Evolutionary conservation across 2,888 invertebrate genomes (phyloP).

Genomic region (Dicyrtomina minuta): DNA sequence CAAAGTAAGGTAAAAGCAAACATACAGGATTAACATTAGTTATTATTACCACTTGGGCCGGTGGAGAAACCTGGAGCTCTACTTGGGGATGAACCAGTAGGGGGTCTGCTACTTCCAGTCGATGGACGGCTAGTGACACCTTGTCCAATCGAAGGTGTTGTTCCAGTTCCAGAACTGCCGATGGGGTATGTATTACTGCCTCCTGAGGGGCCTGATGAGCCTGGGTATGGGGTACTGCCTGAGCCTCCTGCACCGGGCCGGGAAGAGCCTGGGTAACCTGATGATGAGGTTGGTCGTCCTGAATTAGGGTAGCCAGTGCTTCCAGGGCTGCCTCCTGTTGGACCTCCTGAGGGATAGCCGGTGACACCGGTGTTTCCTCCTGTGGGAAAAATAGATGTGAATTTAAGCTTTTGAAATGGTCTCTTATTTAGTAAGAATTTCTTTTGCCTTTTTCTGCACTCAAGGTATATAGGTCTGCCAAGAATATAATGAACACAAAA

Average conservation of each 20-base stretch:
- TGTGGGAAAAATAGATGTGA: too few relatives aligned
- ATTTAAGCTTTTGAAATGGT: too few relatives aligned
- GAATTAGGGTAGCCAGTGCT: slow-evolving; percentile 21
- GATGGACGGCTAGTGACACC: slow-evolving; percentile 8
- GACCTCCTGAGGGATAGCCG: not conserved
- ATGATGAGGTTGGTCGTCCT: not conserved
- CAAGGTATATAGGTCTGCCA: too few relatives aligned
- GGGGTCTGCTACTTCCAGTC: not conserved
- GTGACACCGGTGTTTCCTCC: not conserved
- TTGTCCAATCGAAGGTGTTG: slow-evolving; percentile 15
- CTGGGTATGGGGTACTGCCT: not conserved
- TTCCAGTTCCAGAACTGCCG: slow-evolving; percentile 7
- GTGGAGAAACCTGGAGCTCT: not conserved
- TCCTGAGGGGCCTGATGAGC: not conserved
- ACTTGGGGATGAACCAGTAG: not conserved
- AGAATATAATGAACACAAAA: too few relatives aligned
- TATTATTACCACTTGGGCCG: not conserved
- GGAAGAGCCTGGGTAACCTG: not conserved
- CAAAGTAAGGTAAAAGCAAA: too few relatives aligned
- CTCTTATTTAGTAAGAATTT: too few relatives aligned
- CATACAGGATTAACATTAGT: too few relatives aligned
- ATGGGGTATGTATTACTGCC: not conserved
- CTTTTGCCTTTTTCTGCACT: too few relatives aligned
- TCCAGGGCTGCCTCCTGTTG: slow-evolving; percentile 4
- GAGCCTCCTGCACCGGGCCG: not conserved